These are phyloP conservation scores for Hyperoodon ampullatus DNA, from an alignment of 2,113 vertebrate genomes.

Conservation along the genomic window DNA sequence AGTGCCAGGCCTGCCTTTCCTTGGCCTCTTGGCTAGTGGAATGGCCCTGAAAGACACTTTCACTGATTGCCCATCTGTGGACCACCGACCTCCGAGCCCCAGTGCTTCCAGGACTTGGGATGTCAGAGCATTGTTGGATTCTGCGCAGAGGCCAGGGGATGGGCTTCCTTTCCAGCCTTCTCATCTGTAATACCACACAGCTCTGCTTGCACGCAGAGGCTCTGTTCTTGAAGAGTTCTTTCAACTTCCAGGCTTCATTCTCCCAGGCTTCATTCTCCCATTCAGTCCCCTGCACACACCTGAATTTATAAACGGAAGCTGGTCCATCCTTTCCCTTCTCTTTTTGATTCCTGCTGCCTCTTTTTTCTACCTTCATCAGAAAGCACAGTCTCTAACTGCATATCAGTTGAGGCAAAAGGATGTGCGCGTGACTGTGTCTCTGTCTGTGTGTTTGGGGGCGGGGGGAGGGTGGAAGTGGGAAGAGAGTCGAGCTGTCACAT, in stretches of 20 bases:
- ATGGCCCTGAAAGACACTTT: neutral
- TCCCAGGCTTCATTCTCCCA: neutral
- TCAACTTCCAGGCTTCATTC: neutral
- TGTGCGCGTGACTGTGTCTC: neutral
- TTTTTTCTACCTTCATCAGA: neutral
- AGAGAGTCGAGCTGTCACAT: neutral
- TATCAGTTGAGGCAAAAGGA: neutral
- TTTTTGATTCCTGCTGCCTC: neutral
- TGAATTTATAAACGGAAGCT: too few relatives aligned
- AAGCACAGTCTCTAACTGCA: neutral
- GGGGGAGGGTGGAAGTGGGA: neutral
- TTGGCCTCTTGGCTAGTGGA: neutral
- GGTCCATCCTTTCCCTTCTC: neutral
- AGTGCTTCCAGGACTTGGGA: neutral
- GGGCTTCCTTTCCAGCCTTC: too few relatives aligned
- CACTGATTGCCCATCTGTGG: neutral
- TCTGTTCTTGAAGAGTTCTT: neutral
- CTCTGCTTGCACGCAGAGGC: neutral
- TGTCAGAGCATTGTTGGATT: neutral
- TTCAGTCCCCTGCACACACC: too few relatives aligned
- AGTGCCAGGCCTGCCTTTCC: neutral
- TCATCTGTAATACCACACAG: neutral
- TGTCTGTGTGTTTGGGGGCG: neutral
- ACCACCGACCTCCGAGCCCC: neutral
- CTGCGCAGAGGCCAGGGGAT: neutral